Evolutionary conservation across 1,140 invertebrate genomes (phyloP), one percentile per base, ranked within the genome.

Genomic region (Oreohelix idahoensis): DNA sequence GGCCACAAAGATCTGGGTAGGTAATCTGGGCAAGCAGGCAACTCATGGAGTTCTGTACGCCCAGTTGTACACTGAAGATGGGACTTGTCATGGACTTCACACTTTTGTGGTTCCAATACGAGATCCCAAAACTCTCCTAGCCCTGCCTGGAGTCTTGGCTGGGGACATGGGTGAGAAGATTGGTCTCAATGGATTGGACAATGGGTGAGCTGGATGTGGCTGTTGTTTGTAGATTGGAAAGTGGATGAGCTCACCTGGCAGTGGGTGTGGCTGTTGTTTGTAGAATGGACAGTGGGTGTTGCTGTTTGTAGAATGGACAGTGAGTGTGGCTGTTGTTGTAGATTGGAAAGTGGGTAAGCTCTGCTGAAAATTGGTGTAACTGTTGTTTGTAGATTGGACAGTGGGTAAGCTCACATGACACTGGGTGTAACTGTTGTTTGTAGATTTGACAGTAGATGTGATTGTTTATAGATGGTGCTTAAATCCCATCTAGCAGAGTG

Each of bases 1-100:
- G 93, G 96, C 97, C 38, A 96, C 97, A 69, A 99, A 99, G 94
- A 97, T 97, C 93, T 99, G 98, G 98, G 97, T 95, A 13, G 91
- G 90, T 13, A 91, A 92, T 85, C 87, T 91, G 96, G 96, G 83
- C 95, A 98, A 94, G 73, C 95, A 95, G 39, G 96, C 96, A 79
- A 98, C 97, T 0, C 95, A 98, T 89, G 96, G 96, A 0, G 91
- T 98, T 75, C 94, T 98, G 10, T 98, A 97, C 93, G 98, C 98
- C 4, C 96, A 98, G 92, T 93, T 99, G 49, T 95, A 96, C 88
- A 96, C 96, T 5, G 94, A 94, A 0, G 96, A 98, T 93, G 95
- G 95, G 0, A 89, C 94, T n/a, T 96, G 95, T 89, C 96, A 97
- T 89, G 98, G 98, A 5, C 92, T 98, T 0, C 97, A 98, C 92